A percentile compares a stretch with the other conserved stretches of the same genome.
phyloP scores from a whole-genome alignment of 2,888 invertebrate species.

The Gasteruption jaculator region DNA sequence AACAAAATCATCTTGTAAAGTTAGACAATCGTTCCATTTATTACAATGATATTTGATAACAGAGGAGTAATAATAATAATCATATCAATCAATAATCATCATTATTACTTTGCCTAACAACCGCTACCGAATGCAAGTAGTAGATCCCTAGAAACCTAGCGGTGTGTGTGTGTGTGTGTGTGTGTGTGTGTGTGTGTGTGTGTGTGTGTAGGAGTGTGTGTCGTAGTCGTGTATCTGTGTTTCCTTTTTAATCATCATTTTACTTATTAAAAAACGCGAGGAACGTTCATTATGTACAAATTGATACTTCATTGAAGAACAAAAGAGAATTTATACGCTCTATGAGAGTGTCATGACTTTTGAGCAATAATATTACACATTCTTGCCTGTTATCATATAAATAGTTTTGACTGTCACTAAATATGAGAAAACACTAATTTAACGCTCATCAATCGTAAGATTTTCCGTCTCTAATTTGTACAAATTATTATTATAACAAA shows the following conservation, averaged over 20 bases:
- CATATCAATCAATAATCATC: conserved; percentile 32
- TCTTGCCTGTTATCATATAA: too few species aligned
- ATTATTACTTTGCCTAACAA: conserved; percentile 36
- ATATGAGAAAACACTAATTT: too few species aligned
- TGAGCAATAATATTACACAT: too few species aligned
- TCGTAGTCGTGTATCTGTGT: conserved; percentile 11
- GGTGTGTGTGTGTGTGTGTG: conserved; percentile 24
- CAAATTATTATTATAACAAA: too few species aligned
- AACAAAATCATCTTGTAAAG: conserved; percentile 45
- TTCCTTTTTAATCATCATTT: conserved; percentile 3
- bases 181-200: conserved; percentile 11
- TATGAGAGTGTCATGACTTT: too few species aligned
- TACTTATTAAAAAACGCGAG: conserved; percentile 32
- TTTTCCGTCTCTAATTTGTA: too few species aligned
- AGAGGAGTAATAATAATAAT: conserved; percentile 38
- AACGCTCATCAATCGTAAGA: too few species aligned
- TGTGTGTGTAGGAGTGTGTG: too few species aligned
- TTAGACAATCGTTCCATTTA: conserved; percentile 41
- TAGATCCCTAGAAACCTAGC: conserved; percentile 38
- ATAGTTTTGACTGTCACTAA: too few species aligned
- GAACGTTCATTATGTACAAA: conserved; percentile 41
- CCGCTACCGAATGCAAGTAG: conserved; percentile 44
- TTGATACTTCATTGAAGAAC: too few species aligned
- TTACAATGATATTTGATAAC: conserved; percentile 38
- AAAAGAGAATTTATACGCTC: too few species aligned